Base-by-base conservation (phyloP, 2,888 invertebrate genomes). In the Alviniconcha strummeri region DNA sequence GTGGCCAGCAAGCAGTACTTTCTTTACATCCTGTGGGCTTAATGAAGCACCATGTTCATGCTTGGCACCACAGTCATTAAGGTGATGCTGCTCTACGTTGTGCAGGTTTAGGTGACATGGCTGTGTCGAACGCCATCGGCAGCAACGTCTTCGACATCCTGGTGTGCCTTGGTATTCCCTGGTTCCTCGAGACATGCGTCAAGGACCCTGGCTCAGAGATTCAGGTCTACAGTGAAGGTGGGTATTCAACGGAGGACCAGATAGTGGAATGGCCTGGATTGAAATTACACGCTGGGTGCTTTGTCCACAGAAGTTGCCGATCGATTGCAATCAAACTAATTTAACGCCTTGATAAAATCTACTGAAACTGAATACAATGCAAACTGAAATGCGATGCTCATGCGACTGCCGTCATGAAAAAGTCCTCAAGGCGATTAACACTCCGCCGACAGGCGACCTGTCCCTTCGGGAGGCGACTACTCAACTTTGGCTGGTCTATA, bases 111-210 rank as follows among this genome's bases (percentile, higher is more conserved):
- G 93, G 93, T 56, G 93, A 93, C 85, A 93, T 93, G 93, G 93
- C 93, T 5, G 91, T 93, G 64, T 92, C 93, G 7, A 93, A 93
- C 86, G 93, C 93, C 69, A 90, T 93, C 0, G 93, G 93, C 54
- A 93, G 93, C 88, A 93, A 93, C 86, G 92, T 93, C 13, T 93
- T 93, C 90, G 93, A 93, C 87, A 93, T 93, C 74, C 90, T 93
- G 17, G 87, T 93, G 60, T 93, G 93, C 84, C 90, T 93, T 60
- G 93, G 93, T 5, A 84, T 93, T 15, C 93, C 93, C 4, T 93
- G 93, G 93, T 86, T 92, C 56, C 83, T 93, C 19, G 89, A 91
- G 84, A 90, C 91, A 9, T 84, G 88, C 11, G 71, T 90, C 54
- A 87, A 88, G 8, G 86, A 88, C 52, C 85, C 85, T 78, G 90